A percentile compares a stretch with the other conserved stretches of the same genome.
These are phyloP conservation scores for Tetrapedia diversipes DNA, from an alignment of 2,888 invertebrate genomes.

Conservation along the genomic window DNA sequence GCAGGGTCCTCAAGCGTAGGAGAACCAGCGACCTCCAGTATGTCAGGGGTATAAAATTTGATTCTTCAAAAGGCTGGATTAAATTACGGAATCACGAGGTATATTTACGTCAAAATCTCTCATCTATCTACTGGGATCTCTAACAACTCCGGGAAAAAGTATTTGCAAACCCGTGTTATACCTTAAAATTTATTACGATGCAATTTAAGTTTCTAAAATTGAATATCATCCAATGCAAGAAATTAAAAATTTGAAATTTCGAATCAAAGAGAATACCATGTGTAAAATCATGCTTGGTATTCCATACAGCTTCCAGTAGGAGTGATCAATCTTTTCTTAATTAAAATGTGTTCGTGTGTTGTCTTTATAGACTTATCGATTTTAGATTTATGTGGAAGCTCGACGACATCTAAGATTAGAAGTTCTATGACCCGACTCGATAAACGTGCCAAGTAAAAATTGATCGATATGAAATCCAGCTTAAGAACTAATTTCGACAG, in stretches of 20 bases:
- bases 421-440: constrained; percentile 45
- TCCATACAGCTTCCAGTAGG: background rate
- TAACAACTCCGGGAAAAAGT: background rate
- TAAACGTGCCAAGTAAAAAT: constrained; percentile 33
- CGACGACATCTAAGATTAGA: constrained; percentile 25
- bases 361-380: constrained; percentile 45
- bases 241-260: background rate
- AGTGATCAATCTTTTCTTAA: constrained; percentile 7
- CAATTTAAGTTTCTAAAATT: too few species aligned
- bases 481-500: constrained; percentile 16
- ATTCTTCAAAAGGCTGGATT: constrained; percentile 38
- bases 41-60: constrained; percentile 46
- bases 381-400: constrained; percentile 33
- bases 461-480: constrained; percentile 48
- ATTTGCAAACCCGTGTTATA: too few species aligned
- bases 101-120: background rate
- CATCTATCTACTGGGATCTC: background rate
- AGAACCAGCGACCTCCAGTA: constrained; percentile 31
- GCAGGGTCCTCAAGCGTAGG: constrained; percentile 25
- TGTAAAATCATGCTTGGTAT: background rate
- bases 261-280: background rate
- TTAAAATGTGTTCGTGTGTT: constrained; percentile 9
- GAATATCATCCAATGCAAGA: too few species aligned
- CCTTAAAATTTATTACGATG: background rate
- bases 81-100: constrained; percentile 31